Conservation (phyloP, 2,113 vertebrate genomes). For the Syrrhaptes paradoxus region DNA sequence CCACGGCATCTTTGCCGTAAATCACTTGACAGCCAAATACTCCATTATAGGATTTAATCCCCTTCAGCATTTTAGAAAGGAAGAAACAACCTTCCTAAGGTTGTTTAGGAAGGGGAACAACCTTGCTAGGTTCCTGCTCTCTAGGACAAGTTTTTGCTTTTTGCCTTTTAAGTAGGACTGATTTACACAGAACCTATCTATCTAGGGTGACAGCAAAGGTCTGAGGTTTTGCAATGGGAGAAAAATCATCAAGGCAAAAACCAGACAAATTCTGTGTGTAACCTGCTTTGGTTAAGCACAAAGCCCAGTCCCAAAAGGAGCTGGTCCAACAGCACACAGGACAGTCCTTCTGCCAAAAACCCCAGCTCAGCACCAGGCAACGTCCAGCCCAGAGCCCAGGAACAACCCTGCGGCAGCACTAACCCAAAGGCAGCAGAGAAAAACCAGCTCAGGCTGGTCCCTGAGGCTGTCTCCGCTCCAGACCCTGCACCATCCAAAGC, state of each 20-base stretch:
- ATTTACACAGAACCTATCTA: background rate
- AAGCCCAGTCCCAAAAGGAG: background rate
- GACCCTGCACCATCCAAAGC: background rate
- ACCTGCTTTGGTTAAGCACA: background rate
- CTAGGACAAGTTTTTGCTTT: background rate
- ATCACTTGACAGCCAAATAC: slow-evolving; percentile 9
- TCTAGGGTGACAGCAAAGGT: background rate
- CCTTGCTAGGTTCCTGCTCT: background rate
- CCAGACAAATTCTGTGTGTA: background rate
- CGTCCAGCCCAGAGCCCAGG: background rate
- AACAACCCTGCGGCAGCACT: background rate
- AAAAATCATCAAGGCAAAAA: background rate
- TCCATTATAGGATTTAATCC: background rate
- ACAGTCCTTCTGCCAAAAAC: background rate
- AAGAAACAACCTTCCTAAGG: background rate
- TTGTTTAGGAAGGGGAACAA: background rate
- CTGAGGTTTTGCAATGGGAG: background rate
- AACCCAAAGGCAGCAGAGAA: background rate
- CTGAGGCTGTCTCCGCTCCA: background rate
- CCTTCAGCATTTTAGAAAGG: background rate
- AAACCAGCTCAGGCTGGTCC: background rate
- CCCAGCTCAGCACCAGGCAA: background rate
- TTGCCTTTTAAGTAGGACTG: background rate
- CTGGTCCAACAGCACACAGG: background rate
- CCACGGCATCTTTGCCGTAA: slow-evolving; percentile 26